A percentile compares a stretch with the other conserved stretches of the same genome.
Evolutionary conservation across 2,113 vertebrate genomes (phyloP).

Genomic region (Pyrgilauda ruficollis): DNA sequence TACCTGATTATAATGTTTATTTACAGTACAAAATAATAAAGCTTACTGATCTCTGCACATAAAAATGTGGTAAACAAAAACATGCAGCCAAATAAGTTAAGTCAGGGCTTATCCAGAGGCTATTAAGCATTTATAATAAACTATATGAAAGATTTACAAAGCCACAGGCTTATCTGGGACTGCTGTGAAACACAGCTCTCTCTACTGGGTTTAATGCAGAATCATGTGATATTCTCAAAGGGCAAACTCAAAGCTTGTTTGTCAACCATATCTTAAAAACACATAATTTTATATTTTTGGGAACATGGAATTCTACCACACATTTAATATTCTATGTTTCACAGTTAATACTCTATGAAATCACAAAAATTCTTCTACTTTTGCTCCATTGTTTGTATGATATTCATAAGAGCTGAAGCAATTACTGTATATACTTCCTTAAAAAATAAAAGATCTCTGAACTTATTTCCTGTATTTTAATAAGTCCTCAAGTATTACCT

Average conservation of each 20-base stretch:
- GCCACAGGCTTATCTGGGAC: not conserved
- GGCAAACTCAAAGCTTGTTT: conserved; percentile 8
- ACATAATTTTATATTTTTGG: not conserved
- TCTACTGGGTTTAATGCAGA: not conserved
- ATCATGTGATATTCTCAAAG: not conserved
- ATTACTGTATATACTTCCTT: not conserved
- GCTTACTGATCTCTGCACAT: not conserved
- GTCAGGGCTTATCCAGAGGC: not conserved
- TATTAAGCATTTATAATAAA: conserved; percentile 30
- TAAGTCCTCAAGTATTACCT: not conserved
- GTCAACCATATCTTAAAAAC: not conserved
- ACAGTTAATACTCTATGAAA: not conserved
- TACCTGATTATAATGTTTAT: not conserved
- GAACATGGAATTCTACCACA: not conserved
- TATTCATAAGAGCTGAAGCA: not conserved
- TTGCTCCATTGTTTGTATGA: not conserved
- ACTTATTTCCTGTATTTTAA: not conserved
- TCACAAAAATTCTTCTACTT: not conserved
- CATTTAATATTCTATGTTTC: not conserved
- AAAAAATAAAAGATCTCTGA: not conserved
- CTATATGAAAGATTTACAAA: conserved; percentile 16
- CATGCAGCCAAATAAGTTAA: conserved; percentile 17
- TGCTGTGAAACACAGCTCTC: not conserved
- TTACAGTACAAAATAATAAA: not conserved
- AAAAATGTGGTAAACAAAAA: not conserved